Base-by-base conservation (phyloP, 2,113 vertebrate genomes). In the Bufo gargarizans region DNA sequence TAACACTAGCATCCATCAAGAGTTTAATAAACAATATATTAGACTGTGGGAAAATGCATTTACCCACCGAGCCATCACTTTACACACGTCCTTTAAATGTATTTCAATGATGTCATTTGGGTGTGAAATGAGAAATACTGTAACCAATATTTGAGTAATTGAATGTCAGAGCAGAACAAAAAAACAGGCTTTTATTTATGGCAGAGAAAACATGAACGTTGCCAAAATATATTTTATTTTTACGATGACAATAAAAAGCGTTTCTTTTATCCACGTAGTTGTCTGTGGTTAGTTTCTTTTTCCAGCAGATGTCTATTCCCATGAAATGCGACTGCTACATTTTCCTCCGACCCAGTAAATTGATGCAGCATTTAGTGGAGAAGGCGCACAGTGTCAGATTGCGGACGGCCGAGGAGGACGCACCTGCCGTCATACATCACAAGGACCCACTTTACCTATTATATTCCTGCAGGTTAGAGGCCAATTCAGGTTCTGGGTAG, bases 351-450 rank as follows among this genome's bases (percentile, higher is more conserved):
- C 71, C 58, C 20, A 84, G 71, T 56, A 88, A 83, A 88, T 88
- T 65, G 77, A 88, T 77, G 72, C 43, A 67, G 71, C 72, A 76
- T 88, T 33, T 84, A 61, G 59, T 69, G 63, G 8, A 56, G 22
- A 77, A 61, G 76, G 33, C 8, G 17, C 55, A 11, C 11, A 45
- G 69, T 53, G 67, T 77, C 86, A 76, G 49, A 20, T 88, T 83
- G 43, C 79, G 43, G 56, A 14, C 50, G 49, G 43, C 6, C 53
- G 20, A 61, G 56, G 53, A 77, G n/a, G 53, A 65, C 78, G 82
- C 87, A 84, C 84, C 82, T 89, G 87, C 72, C 58, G 16, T 67
- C 77, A 84, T 78, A 67, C 45, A 89, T 89, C 81, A 89, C 81
- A 65, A 45, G 47, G 61, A 84, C 47, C 6, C 6, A 3, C 49